Evolutionary conservation across 1,140 invertebrate species (phyloP).

Genomic region (Latrodectus geometricus): DNA sequence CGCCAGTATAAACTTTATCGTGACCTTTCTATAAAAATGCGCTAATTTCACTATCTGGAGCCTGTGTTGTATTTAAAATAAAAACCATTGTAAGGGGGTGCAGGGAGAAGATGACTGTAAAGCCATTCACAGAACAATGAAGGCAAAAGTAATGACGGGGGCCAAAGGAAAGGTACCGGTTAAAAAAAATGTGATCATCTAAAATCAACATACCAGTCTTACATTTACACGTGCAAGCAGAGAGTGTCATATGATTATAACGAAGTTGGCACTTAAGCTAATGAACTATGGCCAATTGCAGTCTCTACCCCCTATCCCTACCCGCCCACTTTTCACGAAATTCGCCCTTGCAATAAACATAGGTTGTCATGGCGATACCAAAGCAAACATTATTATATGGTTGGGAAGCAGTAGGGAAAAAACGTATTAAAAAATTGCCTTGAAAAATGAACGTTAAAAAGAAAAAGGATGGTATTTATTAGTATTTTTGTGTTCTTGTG

Average conservation of each 20-base stretch:
- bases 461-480: not conserved
- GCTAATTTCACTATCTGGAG: too few relatives aligned
- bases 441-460: not conserved
- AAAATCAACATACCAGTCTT: conserved; percentile 40
- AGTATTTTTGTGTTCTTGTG: conserved; percentile 17
- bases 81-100: not conserved
- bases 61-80: too few relatives aligned
- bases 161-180: not conserved
- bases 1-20: too few relatives aligned
- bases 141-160: not conserved
- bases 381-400: conserved; percentile 60
- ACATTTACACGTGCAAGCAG: conserved; percentile 24
- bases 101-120: not conserved
- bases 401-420: conserved; percentile 25
- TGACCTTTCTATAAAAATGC: too few relatives aligned
- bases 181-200: conserved; percentile 8
- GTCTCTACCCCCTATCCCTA: not conserved
- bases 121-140: conserved; percentile 1
- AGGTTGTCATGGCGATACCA: conserved; percentile 38
- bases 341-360: conserved; percentile 46
- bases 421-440: conserved; percentile 2
- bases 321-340: conserved; percentile 46
- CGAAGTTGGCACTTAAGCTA: conserved; percentile 42
- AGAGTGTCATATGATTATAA: conserved; percentile 37
- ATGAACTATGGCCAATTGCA: conserved; percentile 49